Evolutionary conservation across 2,113 vertebrate genomes (phyloP).

Genomic region (Solenodon paradoxus): DNA sequence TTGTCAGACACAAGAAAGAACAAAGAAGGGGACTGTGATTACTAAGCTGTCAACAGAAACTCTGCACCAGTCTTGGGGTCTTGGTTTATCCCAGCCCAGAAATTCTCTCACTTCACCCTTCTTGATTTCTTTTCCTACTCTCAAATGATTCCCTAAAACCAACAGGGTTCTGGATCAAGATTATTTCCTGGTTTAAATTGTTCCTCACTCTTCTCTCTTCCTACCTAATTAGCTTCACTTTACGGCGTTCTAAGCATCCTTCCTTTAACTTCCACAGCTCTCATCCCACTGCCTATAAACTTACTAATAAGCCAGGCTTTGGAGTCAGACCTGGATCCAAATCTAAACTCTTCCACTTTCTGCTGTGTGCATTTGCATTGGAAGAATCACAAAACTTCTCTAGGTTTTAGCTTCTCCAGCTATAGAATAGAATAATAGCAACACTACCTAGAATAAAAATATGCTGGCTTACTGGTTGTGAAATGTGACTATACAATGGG

Average conservation of each 20-base stretch:
- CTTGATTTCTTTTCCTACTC: background rate
- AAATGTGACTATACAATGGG: too few relatives aligned
- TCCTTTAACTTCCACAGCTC: background rate
- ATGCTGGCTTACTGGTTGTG: too few relatives aligned
- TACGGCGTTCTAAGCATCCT: background rate
- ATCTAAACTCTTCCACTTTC: background rate
- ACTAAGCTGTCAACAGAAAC: background rate
- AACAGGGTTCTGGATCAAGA: background rate
- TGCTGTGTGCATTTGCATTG: background rate
- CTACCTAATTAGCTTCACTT: background rate
- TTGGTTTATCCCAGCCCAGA: background rate
- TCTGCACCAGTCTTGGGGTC: background rate
- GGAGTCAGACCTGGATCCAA: background rate
- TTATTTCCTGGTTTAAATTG: background rate
- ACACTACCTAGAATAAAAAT: background rate
- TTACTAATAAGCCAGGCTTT: background rate
- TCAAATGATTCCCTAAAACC: background rate
- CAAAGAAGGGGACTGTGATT: background rate
- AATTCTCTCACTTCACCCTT: background rate
- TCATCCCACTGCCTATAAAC: too few relatives aligned
- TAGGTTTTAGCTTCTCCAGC: background rate
- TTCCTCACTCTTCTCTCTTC: background rate
- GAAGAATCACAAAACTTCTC: background rate
- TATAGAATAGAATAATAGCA: background rate
- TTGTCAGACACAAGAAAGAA: background rate